Base-by-base conservation (phyloP, 1,140 invertebrate species). In the Drosophila triauraria region DNA sequence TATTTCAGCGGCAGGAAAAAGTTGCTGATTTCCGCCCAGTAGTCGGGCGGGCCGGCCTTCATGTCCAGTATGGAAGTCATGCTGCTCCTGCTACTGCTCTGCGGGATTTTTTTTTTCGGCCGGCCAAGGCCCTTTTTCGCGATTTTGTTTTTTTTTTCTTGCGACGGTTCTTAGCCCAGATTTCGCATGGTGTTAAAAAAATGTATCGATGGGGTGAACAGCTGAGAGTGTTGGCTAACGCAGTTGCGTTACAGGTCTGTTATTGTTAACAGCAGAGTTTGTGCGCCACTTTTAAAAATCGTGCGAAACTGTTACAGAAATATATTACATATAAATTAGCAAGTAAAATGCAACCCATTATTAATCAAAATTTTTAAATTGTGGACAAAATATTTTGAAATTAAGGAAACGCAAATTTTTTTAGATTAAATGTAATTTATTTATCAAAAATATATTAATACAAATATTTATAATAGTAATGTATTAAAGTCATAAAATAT, bases 1-100 rank as follows among this genome's bases (percentile, higher is more conserved):
- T 91, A 88, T 60, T 92, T 92, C 8, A 92, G 63, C 47, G 91
- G 91, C 57, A 92, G 61, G 81, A 92, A 92, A 63, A 92, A 91
- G 53, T 92, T 92, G 35, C 81, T 78, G 30, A 92, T 79, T 59
- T 92, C 91, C 30, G 90, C 83, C 90, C 91, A 92, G 57, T 91
- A 85, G 46, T 92, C 87, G 57, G 86, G 86, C 50, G 81, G 80
- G 46, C 86, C 87, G 57, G 83, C 42, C 65, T 88, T 86, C 83
- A 92, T 91, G 69, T 92, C 91, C 81, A 92, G 75, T 61, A 92
- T 92, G 40, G 91, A 92, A 35, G 75, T 78, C 75, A 78, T 78
- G 74, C 8, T 75, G 54, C 70, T 65, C 53, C 62, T 75, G 67
- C 30, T 69, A 44, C 74, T 70, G 32, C 67, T 67, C 62, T 15